These are phyloP conservation scores for Ganaspis sp. DNA, from an alignment of 1,140 invertebrate species.

Conservation along the genomic window DNA sequence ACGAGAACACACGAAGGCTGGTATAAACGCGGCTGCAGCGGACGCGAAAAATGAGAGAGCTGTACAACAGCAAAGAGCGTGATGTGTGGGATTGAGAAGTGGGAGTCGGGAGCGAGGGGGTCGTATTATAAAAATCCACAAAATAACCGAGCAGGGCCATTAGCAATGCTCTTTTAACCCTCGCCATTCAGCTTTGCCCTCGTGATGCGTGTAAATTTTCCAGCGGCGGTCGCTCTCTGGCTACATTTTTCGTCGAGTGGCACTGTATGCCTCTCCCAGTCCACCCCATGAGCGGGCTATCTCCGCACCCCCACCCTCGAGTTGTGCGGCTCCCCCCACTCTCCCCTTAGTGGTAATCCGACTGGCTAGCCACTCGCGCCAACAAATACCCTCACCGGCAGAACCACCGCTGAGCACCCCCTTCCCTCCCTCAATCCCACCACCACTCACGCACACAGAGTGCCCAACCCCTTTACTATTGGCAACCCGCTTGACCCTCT, in stretches of 20 bases:
- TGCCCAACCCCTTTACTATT: slow-evolving; percentile 20
- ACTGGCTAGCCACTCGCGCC: slow-evolving; percentile 76
- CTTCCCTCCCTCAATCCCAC: slow-evolving; percentile 46
- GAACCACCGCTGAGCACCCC: slow-evolving; percentile 47
- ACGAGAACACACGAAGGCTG: slow-evolving; percentile 35
- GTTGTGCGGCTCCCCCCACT: slow-evolving; percentile 37
- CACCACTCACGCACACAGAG: slow-evolving; percentile 37
- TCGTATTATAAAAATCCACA: slow-evolving; percentile 77
- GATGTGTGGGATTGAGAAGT: background rate
- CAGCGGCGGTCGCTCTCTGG: slow-evolving; percentile 72
- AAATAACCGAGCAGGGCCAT: slow-evolving; percentile 77
- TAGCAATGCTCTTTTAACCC: slow-evolving; percentile 77
- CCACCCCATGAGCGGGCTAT: slow-evolving; percentile 33
- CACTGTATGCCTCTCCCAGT: slow-evolving; percentile 52
- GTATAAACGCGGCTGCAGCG: background rate
- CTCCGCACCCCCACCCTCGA: slow-evolving; percentile 33
- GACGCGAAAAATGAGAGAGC: slow-evolving; percentile 18
- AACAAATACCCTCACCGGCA: slow-evolving; percentile 74
- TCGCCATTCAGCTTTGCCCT: slow-evolving; percentile 71
- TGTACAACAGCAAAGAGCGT: slow-evolving; percentile 22
- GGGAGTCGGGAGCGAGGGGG: background rate
- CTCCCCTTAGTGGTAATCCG: slow-evolving; percentile 71
- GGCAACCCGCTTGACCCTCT: slow-evolving; percentile 39
- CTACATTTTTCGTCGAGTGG: slow-evolving; percentile 75
- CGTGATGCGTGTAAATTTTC: slow-evolving; percentile 77